Percentiles rank a stretch among this genome's conserved stretches.
Conservation (phyloP, 1,140 invertebrate genomes). For the Antheraea pernyi region DNA sequence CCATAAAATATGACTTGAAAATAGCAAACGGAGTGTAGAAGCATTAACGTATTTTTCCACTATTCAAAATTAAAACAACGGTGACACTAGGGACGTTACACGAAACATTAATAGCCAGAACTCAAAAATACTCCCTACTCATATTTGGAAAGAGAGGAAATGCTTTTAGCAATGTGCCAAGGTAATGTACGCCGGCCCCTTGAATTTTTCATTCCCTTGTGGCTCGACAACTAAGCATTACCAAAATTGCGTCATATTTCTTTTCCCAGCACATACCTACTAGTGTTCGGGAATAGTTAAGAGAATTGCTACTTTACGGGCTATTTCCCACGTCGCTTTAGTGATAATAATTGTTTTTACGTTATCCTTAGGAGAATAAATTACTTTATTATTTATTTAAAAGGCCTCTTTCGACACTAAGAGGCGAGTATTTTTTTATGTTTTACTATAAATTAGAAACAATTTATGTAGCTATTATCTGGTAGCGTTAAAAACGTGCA, state of each 20-base stretch:
- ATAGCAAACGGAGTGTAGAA: no score
- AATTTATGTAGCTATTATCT: no score
- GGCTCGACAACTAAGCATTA: conserved; percentile 76
- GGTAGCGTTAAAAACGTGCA: no score
- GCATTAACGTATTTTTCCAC: no score
- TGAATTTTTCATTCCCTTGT: conserved; percentile 78
- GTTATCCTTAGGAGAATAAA: not conserved
- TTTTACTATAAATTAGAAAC: no score
- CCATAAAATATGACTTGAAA: no score
- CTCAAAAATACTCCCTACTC: conserved; percentile 53
- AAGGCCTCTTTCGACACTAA: not conserved
- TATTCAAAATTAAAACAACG: not conserved
- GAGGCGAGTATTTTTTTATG: not conserved
- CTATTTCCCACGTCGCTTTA: conserved; percentile 17
- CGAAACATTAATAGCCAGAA: not conserved
- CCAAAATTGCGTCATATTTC: conserved; percentile 78
- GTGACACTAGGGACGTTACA: not conserved
- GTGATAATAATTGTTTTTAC: conserved; percentile 28
- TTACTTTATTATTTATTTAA: conserved; percentile 1
- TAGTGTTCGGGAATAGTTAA: conserved; percentile 62
- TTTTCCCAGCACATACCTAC: conserved; percentile 63
- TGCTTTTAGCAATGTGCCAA: conserved; percentile 66
- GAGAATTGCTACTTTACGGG: conserved; percentile 55
- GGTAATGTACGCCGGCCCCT: conserved; percentile 69
- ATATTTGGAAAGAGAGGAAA: conserved; percentile 59